Evolutionary conservation across 2,113 vertebrate species (phyloP).

Genomic region (Pithys albifrons): DNA sequence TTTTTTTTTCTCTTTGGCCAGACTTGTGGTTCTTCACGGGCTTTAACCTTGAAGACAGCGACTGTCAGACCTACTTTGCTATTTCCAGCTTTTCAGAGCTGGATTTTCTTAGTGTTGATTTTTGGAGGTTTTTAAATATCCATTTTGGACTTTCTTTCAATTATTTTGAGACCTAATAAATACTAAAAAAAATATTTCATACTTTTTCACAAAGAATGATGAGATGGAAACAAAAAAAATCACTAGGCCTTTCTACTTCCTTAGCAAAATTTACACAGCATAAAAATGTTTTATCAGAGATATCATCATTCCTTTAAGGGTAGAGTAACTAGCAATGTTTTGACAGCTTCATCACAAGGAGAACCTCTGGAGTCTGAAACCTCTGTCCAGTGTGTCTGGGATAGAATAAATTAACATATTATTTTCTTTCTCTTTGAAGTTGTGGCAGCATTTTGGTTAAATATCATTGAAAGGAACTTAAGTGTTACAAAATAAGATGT

Average conservation of each 20-base stretch:
- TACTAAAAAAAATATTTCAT: conserved; percentile 24
- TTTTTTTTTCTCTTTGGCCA: background rate
- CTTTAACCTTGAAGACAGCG: background rate
- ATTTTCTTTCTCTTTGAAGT: conserved; percentile 63
- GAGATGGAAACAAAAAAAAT: background rate
- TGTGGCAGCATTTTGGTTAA: conserved; percentile 43
- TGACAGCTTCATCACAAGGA: conserved; percentile 50
- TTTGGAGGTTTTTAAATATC: background rate
- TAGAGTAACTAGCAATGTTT: conserved; percentile 14
- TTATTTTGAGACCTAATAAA: conserved; percentile 21
- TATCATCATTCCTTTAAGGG: conserved; percentile 13
- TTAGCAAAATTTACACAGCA: conserved; percentile 20
- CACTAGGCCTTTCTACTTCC: background rate
- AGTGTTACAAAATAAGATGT: background rate
- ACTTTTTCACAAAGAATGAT: background rate
- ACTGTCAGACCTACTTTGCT: background rate
- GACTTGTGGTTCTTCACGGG: background rate
- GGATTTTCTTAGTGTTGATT: background rate
- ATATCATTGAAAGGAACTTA: conserved; percentile 39
- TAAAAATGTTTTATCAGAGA: conserved; percentile 37
- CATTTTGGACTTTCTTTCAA: background rate
- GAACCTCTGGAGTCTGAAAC: conserved; percentile 49
- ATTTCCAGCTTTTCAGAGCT: background rate
- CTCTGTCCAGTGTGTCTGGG: conserved; percentile 34
- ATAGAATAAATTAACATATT: conserved; percentile 71